Percentiles rank a stretch among this genome's conserved stretches.
Evolutionary conservation across 2,888 invertebrate genomes (phyloP).

Genomic region (Epirrhoe alternata): DNA sequence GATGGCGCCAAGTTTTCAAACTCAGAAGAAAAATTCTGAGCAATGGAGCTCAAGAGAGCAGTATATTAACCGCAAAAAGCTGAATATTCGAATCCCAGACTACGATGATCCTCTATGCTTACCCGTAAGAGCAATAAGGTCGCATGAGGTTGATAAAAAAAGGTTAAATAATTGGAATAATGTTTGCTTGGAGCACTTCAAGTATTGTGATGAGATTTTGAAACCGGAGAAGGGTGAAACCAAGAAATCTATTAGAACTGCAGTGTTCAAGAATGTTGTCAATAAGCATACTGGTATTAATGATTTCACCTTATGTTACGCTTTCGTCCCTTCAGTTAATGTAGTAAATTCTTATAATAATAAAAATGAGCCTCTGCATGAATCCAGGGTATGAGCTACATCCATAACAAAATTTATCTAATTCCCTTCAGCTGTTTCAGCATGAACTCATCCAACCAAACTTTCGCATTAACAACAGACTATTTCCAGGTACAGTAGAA

Average conservation of each 20-base stretch:
- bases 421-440: too few relatives aligned
- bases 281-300: slow-evolving; percentile 64
- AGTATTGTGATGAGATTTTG: slow-evolving; percentile 57
- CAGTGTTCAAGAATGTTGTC: slow-evolving; percentile 65
- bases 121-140: slow-evolving; percentile 65
- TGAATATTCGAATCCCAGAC: slow-evolving; percentile 69
- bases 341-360: too few relatives aligned
- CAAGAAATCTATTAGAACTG: slow-evolving; percentile 60
- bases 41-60: slow-evolving; percentile 33
- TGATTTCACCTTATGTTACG: slow-evolving; percentile 6
- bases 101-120: slow-evolving; percentile 75
- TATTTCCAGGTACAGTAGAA: slow-evolving; percentile 55
- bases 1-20: neutral
- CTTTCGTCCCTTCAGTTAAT: too few relatives aligned
- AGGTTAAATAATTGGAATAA: slow-evolving; percentile 72
- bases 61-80: slow-evolving; percentile 49
- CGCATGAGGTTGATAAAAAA: slow-evolving; percentile 54
- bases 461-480: neutral
- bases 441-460: neutral
- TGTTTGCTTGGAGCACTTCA: slow-evolving; percentile 70
- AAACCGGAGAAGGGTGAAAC: slow-evolving; percentile 60
- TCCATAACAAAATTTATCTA: too few relatives aligned
- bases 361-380: too few relatives aligned
- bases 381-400: too few relatives aligned
- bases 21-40: slow-evolving; percentile 1